Percentiles rank a stretch among this genome's conserved stretches.
phyloP scores from a whole-genome alignment of 1,140 invertebrate genomes.

The Teleopsis dalmanni region DNA sequence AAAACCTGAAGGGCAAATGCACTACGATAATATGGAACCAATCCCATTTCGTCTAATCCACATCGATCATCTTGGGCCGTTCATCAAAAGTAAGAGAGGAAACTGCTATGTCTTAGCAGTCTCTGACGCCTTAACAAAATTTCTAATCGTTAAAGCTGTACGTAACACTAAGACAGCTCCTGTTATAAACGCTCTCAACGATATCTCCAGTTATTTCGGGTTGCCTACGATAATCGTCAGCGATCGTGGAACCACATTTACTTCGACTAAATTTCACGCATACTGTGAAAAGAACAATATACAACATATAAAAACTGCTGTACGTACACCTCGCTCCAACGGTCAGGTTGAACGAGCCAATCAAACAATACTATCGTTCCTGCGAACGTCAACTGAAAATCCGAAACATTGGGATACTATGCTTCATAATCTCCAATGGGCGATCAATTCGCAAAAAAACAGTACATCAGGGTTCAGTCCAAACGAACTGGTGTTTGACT shows the following conservation, averaged over 20 bases:
- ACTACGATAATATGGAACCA: slow-evolving; percentile 25
- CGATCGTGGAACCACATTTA: slow-evolving; percentile 17
- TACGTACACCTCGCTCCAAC: slow-evolving; percentile 14
- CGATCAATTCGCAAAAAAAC: slow-evolving; percentile 5
- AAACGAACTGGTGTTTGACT: background rate
- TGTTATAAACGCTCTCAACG: slow-evolving; percentile 21
- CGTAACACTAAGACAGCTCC: slow-evolving; percentile 17
- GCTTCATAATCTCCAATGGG: slow-evolving; percentile 10
- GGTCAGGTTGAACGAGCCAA: slow-evolving; percentile 25
- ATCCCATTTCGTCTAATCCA: slow-evolving; percentile 26
- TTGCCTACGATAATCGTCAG: slow-evolving; percentile 18
- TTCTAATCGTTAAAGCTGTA: slow-evolving; percentile 9
- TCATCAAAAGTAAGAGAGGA: slow-evolving; percentile 22
- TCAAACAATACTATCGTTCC: slow-evolving; percentile 11
- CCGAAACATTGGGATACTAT: too few relatives aligned
- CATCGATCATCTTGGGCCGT: slow-evolving; percentile 30
- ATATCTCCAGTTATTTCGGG: slow-evolving; percentile 11
- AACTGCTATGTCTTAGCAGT: slow-evolving; percentile 46
- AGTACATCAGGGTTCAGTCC: background rate
- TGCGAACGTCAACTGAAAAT: slow-evolving; percentile 8
- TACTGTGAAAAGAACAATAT: slow-evolving; percentile 11
- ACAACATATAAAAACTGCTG: slow-evolving; percentile 10
- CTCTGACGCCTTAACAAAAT: slow-evolving; percentile 32
- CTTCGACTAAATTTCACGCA: slow-evolving; percentile 5
- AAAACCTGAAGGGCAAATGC: slow-evolving; percentile 20